A percentile compares a stretch with the other conserved stretches of the same genome.
Evolutionary conservation across 1,140 invertebrate genomes (phyloP).

Genomic region (Drosophila tristis): DNA sequence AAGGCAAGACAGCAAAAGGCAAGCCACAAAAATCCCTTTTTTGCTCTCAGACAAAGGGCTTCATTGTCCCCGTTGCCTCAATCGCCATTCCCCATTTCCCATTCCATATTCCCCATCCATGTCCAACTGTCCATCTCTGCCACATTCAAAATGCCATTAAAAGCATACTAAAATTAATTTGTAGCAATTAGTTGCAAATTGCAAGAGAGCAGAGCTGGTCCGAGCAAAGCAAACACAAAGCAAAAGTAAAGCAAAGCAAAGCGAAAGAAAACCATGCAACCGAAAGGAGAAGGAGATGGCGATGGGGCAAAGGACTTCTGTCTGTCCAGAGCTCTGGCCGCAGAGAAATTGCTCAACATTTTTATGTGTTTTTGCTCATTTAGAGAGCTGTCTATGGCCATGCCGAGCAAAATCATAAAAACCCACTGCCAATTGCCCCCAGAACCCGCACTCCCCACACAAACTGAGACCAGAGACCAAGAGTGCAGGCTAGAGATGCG

Average conservation of each 20-base stretch:
- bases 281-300: constrained; percentile 11
- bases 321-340: constrained; percentile 6
- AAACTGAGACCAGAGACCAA: background rate
- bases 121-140: constrained; percentile 44
- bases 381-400: constrained; percentile 64
- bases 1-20: constrained; percentile 50
- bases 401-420: constrained; percentile 71
- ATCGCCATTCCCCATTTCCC: too few relatives aligned
- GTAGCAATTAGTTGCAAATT: constrained; percentile 82
- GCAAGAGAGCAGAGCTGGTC: constrained; percentile 59
- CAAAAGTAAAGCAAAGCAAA: constrained; percentile 33
- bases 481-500: background rate
- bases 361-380: constrained; percentile 81
- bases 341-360: constrained; percentile 75
- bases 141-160: constrained; percentile 82
- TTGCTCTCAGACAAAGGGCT: constrained; percentile 52
- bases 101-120: too few relatives aligned
- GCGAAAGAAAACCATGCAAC: constrained; percentile 7
- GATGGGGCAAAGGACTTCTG: too few relatives aligned
- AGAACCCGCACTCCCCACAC: background rate
- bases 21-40: constrained; percentile 68
- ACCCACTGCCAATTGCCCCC: constrained; percentile 55
- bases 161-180: constrained; percentile 83
- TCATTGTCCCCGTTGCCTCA: constrained; percentile 52
- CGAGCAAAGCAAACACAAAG: constrained; percentile 33